Evolutionary conservation across 1,140 invertebrate genomes (phyloP).

Genomic region (Papilio glaucus): DNA sequence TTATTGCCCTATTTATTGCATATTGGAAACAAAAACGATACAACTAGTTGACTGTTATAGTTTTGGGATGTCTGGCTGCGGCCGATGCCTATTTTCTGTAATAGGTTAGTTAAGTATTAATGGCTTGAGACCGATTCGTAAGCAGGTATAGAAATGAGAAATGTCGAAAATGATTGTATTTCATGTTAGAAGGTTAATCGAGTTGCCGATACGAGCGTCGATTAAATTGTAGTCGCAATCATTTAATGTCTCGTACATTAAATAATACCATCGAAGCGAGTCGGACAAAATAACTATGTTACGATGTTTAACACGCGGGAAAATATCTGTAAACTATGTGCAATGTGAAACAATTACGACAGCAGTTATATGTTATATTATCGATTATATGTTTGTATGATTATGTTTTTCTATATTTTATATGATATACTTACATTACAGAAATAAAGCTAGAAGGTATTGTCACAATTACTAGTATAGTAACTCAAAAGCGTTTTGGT

Average conservation of each 20-base stretch:
- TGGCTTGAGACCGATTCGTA: conserved; percentile 36
- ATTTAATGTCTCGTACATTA: conserved; percentile 27
- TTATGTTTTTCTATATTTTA: no score
- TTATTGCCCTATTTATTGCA: conserved; percentile 69
- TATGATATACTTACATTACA: no score
- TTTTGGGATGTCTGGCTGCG: conserved; percentile 45
- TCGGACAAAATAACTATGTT: conserved; percentile 17
- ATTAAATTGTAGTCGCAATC: conserved; percentile 35
- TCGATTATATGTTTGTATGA: no score
- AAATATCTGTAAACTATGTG: no score
- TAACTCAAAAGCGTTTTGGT: no score
- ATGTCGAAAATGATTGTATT: conserved; percentile 37
- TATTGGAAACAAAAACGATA: conserved; percentile 68
- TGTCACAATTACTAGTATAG: no score
- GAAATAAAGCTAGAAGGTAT: no score
- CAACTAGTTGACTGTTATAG: conserved; percentile 47
- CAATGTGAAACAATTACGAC: no score
- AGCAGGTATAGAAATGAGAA: conserved; percentile 37
- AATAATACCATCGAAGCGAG: conserved; percentile 11
- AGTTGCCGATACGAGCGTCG: conserved; percentile 35
- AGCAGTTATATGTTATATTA: no score
- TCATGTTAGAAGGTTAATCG: conserved; percentile 39
- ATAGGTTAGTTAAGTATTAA: conserved; percentile 39
- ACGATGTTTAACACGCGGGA: conserved; percentile 7
- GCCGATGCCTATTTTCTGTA: conserved; percentile 31